Base-by-base conservation (phyloP, 2,113 vertebrate species). In the Trichomycterus rosablanca region DNA sequence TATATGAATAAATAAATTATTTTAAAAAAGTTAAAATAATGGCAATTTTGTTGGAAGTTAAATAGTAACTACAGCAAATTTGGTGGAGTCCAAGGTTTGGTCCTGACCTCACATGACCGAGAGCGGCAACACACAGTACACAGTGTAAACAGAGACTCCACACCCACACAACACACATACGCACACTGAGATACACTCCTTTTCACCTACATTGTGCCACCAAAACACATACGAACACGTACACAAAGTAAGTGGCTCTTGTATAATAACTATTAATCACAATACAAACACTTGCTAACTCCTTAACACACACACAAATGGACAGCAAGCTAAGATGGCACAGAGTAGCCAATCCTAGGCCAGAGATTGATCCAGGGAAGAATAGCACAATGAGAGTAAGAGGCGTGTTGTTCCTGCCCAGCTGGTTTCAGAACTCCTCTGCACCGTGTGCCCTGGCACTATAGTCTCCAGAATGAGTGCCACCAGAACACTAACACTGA, bases 331-430 rank as follows among this genome's bases (percentile, higher is more conserved):
- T 37, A 18, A 45, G 24, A 44, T 60, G 68, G 51, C 16, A 15
- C 28, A 42, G 52, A 32, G 18, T 48, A 28, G 34, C 23, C 14
- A 20, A 49, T 54, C 24, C 18, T 30, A 44, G 15, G 24, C 18
- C 45, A 45, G 18, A 42, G 59, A 16, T 12, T 53, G 24, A 39
- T 18, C 32, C 58, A 22, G 8, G n/a, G 34, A 53, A 20, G 26
- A 30, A 43, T 37, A 37, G 34, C 34, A 37, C 34, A 19, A 15
- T 4, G 28, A 35, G 7, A 50, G 70, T 80, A 70, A 79, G 71
- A 75, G 74, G 64, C 65, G 72, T 74, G 78, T 81, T 84, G 80
- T 86, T 84, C 68, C 68, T 71, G 43, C 34, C 54, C 71, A 77
- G 75, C 62, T 56, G 61, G 51, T 55, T 63, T 63, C 50, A 46